These are phyloP conservation scores for Hipposideros larvatus DNA, from an alignment of 2,797 vertebrate species.

Conservation along the genomic window DNA sequence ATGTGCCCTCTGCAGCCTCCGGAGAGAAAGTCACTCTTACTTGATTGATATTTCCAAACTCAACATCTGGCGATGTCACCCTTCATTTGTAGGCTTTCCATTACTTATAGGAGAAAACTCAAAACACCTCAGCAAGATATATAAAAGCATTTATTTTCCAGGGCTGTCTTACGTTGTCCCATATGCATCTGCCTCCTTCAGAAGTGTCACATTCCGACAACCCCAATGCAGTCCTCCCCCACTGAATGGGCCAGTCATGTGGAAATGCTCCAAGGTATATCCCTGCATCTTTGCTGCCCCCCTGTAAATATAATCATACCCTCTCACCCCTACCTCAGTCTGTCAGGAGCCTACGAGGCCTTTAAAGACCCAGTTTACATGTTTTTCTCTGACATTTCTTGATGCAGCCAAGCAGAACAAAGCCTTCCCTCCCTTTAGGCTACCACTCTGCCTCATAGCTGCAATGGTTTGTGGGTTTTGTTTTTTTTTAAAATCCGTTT, in stretches of 20 bases:
- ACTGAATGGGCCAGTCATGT: not conserved
- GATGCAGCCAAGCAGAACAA: not conserved
- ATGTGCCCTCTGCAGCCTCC: not conserved
- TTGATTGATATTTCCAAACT: slow-evolving; percentile 22
- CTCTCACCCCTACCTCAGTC: not conserved
- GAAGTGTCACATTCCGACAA: fast-evolving
- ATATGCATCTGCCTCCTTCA: not conserved
- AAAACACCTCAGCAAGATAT: not conserved
- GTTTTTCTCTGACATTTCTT: not conserved
- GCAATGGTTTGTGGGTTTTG: not conserved
- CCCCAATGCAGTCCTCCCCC: not conserved
- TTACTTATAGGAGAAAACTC: slow-evolving; percentile 26
- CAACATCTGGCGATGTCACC: not conserved
- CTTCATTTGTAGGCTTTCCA: slow-evolving; percentile 31
- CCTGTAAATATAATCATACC: not conserved
- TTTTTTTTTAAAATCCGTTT: not conserved
- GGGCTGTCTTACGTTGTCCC: not conserved
- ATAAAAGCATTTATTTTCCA: not conserved
- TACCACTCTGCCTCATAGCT: not conserved
- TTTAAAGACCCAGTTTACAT: not conserved
- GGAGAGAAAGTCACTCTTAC: not conserved
- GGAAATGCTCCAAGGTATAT: not conserved
- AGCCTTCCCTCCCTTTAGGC: not conserved
- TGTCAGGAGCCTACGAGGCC: too few relatives aligned
- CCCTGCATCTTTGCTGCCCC: not conserved